phyloP scores from a whole-genome alignment of 2,888 invertebrate species.

The Rhagonycha fulva region DNA sequence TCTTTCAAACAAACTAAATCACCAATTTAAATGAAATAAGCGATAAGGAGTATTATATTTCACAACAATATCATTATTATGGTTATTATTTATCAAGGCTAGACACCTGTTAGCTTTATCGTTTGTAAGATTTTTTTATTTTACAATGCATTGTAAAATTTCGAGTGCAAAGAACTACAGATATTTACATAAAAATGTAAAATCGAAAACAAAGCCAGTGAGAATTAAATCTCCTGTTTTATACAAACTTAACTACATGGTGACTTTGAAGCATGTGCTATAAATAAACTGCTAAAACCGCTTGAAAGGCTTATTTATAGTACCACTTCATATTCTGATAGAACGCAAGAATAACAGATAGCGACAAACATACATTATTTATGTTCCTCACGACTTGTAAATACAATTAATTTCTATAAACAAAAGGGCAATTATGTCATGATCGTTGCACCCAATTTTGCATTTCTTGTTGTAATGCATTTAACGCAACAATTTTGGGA shows the following conservation, averaged over 20 bases:
- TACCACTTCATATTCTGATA: constrained; percentile 1
- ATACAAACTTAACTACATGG: background rate
- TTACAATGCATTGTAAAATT: background rate
- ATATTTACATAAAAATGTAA: background rate
- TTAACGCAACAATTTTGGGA: background rate
- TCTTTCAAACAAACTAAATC: background rate
- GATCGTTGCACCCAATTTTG: background rate
- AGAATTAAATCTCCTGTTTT: background rate
- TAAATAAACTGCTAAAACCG: constrained; percentile 2
- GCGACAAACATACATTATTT: background rate
- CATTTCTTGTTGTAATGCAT: background rate
- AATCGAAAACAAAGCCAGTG: background rate
- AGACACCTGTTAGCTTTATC: background rate
- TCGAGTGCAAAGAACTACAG: background rate
- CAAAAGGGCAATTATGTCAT: background rate
- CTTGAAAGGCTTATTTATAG: constrained; percentile 3
- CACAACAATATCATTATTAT: background rate
- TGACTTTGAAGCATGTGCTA: background rate
- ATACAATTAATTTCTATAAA: background rate
- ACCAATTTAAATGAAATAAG: background rate
- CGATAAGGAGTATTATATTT: background rate
- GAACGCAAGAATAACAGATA: background rate
- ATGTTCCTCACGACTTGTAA: background rate
- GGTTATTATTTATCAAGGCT: background rate
- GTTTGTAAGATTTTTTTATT: background rate